Base-by-base conservation (phyloP, 30 jellyfish, hydroid and myxozoan species). In the Aurelia sp. region DNA sequence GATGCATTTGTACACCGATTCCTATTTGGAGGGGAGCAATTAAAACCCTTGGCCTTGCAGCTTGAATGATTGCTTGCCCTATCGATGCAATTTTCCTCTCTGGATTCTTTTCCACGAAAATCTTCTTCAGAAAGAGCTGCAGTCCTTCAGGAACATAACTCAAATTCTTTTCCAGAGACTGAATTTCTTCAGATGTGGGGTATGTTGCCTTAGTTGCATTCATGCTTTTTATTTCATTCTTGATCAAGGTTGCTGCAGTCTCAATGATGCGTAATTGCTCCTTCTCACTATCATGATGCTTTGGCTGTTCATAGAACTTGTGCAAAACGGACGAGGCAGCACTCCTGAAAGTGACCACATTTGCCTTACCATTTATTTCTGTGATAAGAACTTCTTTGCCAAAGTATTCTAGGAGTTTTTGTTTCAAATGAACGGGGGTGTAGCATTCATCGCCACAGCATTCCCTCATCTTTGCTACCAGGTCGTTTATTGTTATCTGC, bases 381-480 rank as follows among this genome's bases (percentile, higher is more conserved):
- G 90, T 79, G 30, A 66, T 20, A 6, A 65, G 22, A 40, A 76
- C 55, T 58, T 74, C 53, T 6, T 62, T 85, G 66, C 89, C 75
- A 62, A 73, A 85, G 73, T 72, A 50, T 63, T 72, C 89, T 55
- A 58, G 48, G 75, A 85, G 4, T 63, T 27, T 74, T 59, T 62
- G 76, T 48, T 85, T 73, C 82, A 85, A 31, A 63, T 73, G 75
- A 13, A 73, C 67, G 65, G 81, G 84, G 59, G 70, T 73, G 74
- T 85, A 85, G 77, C 90, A 66, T 51, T 66, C 90, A 66, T 80
- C 90, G 66, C 84, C 84, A 80, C 90, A 80, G 83, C 53, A 80
- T 80, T 65, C 84, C 66, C 67, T 60, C 94, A 73, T 74, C 89
- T 66, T 19, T 73, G 76, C 52, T 40, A 85, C 94, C 64, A 85